phyloP scores from a whole-genome alignment of 2,113 vertebrate genomes.

The Mixornis gularis region DNA sequence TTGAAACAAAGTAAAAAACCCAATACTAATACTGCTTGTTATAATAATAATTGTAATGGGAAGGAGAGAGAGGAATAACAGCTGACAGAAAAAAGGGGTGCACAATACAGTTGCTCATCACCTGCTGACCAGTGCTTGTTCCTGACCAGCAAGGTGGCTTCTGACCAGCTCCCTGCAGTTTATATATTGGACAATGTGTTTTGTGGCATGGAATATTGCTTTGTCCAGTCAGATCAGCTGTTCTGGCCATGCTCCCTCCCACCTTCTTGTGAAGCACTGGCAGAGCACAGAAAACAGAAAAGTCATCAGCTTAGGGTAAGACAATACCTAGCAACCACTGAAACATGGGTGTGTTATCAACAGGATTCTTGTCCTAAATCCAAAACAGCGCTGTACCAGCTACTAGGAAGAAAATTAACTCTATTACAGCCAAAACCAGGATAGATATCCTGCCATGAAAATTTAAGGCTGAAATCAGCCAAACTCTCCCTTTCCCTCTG shows the following conservation, averaged over 20 bases:
- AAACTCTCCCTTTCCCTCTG: not conserved
- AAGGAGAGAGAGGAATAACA: not conserved
- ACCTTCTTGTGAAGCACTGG: not conserved
- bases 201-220: not conserved
- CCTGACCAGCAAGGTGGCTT: not conserved
- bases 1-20: not conserved
- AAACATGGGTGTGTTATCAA: not conserved
- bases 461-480: not conserved
- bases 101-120: not conserved
- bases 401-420: not conserved
- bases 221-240: not conserved
- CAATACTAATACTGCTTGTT: not conserved
- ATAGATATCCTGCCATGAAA: not conserved
- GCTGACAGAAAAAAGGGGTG: not conserved
- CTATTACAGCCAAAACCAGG: not conserved
- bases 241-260: not conserved
- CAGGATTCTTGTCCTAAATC: not conserved
- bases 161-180: not conserved
- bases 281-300: not conserved
- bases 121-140: not conserved
- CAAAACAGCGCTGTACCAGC: not conserved
- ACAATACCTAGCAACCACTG: not conserved
- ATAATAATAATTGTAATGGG: not conserved
- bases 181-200: not conserved
- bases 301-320: not conserved